Conservation (phyloP, 2,113 vertebrate genomes). For the Kryptolebias marmoratus region DNA sequence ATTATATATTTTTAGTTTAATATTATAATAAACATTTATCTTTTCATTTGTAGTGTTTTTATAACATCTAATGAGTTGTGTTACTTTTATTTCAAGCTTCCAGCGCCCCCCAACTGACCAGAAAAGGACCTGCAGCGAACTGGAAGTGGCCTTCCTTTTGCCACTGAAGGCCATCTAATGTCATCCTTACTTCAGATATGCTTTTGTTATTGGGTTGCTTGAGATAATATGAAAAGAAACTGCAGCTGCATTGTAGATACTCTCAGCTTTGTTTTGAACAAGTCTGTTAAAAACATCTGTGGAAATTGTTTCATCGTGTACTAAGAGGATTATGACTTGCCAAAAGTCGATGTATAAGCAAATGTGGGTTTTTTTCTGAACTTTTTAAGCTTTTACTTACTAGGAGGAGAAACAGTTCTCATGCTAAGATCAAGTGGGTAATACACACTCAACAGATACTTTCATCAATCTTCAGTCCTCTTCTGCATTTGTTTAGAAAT, state of each 20-base stretch:
- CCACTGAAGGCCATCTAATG: background rate
- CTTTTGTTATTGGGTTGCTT: background rate
- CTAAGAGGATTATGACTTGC: background rate
- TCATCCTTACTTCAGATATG: too few species aligned
- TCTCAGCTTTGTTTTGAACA: background rate
- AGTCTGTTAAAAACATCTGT: background rate
- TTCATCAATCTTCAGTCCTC: conserved; percentile 2
- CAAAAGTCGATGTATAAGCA: conserved; percentile 7
- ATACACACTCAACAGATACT: conserved; percentile 21
- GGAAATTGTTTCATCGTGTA: background rate
- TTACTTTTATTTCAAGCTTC: too few species aligned
- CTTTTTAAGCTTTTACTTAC: conserved; percentile 1
- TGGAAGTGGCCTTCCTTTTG: background rate
- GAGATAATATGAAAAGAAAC: background rate
- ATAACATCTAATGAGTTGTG: too few species aligned
- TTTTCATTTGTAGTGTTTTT: too few species aligned
- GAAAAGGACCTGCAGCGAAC: too few species aligned
- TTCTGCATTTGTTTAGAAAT: background rate
- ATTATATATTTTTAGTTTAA: too few species aligned
- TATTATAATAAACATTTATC: too few species aligned
- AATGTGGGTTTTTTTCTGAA: background rate
- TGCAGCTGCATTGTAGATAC: background rate
- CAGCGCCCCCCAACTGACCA: too few species aligned
- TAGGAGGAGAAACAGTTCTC: background rate
- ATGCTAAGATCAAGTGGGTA: background rate